Percentiles rank a stretch among this genome's conserved stretches.
Conservation (phyloP, 2,888 invertebrate genomes). For the Drosophila meridiana region DNA sequence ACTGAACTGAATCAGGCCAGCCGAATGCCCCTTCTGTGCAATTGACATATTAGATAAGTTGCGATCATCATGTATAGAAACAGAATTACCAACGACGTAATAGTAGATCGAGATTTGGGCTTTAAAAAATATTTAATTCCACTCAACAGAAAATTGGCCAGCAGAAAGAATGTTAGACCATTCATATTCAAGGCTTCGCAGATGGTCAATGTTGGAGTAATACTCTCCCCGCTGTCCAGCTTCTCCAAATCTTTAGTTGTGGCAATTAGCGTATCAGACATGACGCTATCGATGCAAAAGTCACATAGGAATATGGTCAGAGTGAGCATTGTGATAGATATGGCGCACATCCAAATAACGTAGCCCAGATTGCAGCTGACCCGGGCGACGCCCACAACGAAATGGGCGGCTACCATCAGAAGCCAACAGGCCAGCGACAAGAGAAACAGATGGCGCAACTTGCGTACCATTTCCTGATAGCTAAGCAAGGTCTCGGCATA, state of each 20-base stretch:
- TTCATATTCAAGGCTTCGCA: constrained; percentile 11
- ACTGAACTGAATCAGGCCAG: background rate
- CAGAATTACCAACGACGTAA: background rate
- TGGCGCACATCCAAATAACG: background rate
- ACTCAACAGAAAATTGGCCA: background rate
- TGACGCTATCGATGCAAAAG: constrained; percentile 1
- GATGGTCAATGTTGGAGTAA: background rate
- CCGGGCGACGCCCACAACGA: background rate
- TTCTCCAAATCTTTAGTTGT: background rate
- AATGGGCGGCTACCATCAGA: background rate
- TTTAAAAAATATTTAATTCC: background rate
- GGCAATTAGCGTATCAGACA: background rate
- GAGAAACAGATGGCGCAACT: background rate
- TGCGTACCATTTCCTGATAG: constrained; percentile 2
- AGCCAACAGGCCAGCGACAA: background rate
- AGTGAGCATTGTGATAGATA: background rate
- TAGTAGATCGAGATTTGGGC: background rate
- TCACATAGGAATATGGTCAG: background rate
- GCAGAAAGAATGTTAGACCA: background rate
- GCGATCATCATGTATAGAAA: background rate
- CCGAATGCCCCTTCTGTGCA: background rate
- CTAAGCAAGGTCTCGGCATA: background rate
- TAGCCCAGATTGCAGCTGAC: constrained; percentile 6
- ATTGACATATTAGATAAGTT: background rate
- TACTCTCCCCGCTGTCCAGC: background rate